Base-by-base conservation (phyloP, 1,140 invertebrate genomes). In the Trichomalopsis sarcophagae region DNA sequence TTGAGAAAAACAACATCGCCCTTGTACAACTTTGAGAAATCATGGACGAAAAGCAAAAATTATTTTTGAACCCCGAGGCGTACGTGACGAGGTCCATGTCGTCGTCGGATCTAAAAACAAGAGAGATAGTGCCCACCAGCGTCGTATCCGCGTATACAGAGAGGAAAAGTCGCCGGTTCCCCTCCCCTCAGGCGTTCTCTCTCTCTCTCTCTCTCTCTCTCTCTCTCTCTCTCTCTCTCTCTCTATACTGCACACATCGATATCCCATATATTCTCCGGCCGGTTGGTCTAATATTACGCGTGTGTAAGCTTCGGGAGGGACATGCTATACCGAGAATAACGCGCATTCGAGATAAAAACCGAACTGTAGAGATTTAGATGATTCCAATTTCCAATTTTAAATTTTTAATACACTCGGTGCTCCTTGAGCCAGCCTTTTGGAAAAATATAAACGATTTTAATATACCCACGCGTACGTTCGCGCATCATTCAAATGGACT, bases 221-320 rank as follows among this genome's bases (percentile, higher is more conserved):
- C 68, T 55, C 68, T 55, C 13, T 47, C 27, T 27, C 27, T 27
- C 27, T 27, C 27, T 27, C 27, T 27, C 27, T 69, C 27, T 69
- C 27, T 69, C 68, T 55, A 0, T 47, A 10, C 13, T 55, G 50
- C 50, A 17, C 14, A 55, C 50, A 9, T 55, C 50, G 50, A 55
- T 17, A 55, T 55, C 50, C 50, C 17, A 69, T 69, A 69, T 27
- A 27, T 1, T 27, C 1, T 27, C 27, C 17, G 13, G 1, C 68
- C 68, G 27, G 68, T 62, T n/a, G 30, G 68, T 71, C 68, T 71
- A 71, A 71, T 71, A 71, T 71, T 71, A 71, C 68, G 68, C 33
- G 4, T 5, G 50, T 14, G 13, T 55, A 55, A 55, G 14, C 55
- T 62, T 62, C 6, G 55, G 21, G 21, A 17, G 55, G 55, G 21